Conservation (phyloP, 2,113 vertebrate species). For the Rhinolophus sinicus region DNA sequence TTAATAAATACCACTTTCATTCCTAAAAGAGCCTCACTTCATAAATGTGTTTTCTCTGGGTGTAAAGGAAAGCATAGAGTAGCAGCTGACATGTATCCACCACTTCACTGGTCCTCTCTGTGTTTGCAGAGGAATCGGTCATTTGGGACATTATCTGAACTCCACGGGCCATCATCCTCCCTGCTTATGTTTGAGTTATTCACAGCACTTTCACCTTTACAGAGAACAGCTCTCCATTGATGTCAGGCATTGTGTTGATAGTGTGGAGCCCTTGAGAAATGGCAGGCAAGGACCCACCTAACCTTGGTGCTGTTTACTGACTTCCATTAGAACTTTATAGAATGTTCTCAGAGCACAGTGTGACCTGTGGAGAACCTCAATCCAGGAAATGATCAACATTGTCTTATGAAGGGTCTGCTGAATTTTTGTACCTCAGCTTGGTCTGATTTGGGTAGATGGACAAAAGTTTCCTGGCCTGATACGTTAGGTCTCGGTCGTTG, state of each 20-base stretch:
- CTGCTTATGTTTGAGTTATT: background rate
- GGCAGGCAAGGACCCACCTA: background rate
- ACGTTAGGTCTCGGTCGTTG: background rate
- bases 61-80: background rate
- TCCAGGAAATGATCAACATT: background rate
- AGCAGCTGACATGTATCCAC: fast-evolving
- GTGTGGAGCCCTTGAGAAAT: background rate
- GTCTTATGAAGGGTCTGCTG: background rate
- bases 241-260: background rate
- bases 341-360: background rate
- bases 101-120: background rate
- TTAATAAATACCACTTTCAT: constrained; percentile 70
- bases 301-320: background rate
- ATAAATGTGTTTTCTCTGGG: background rate
- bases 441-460: background rate
- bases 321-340: background rate
- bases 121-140: background rate
- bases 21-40: constrained; percentile 14
- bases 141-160: background rate
- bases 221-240: background rate
- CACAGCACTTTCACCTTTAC: constrained; percentile 18
- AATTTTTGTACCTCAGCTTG: background rate
- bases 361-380: background rate
- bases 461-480: background rate
- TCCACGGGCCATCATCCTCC: background rate